Conservation (phyloP, 2,797 vertebrate genomes). For the Notamacropus eugenii region DNA sequence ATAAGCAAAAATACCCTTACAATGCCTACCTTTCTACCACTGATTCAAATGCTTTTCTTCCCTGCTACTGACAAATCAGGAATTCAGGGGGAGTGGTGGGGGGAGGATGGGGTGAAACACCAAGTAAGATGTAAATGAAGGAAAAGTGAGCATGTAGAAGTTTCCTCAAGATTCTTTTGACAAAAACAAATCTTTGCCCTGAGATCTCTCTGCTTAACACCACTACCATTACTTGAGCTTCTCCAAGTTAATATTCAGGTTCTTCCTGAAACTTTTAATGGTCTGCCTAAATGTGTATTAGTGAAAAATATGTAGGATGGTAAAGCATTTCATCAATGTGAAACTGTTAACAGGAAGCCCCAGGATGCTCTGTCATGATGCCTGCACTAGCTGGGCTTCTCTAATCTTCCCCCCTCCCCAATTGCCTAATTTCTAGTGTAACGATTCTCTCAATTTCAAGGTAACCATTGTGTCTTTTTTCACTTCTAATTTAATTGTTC, state of each 20-base stretch:
- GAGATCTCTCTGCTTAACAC: neutral
- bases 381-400: neutral
- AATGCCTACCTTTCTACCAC: neutral
- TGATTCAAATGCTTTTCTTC: neutral
- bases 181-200: constrained; percentile 9
- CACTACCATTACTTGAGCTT: neutral
- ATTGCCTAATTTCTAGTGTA: constrained; percentile 57
- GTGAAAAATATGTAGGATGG: constrained; percentile 51
- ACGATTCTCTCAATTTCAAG: constrained; percentile 43
- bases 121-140: neutral
- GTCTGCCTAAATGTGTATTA: constrained; percentile 56
- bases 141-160: neutral
- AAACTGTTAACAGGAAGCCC: constrained; percentile 65
- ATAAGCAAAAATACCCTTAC: neutral
- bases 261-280: constrained; percentile 5
- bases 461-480: constrained; percentile 34
- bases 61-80: neutral
- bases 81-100: neutral
- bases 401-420: constrained; percentile 2
- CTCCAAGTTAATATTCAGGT: neutral
- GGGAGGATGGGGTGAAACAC: neutral
- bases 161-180: neutral
- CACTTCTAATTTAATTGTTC: constrained; percentile 50
- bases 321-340: constrained; percentile 66
- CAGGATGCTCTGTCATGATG: constrained; percentile 48